Percentiles rank a stretch among this genome's conserved stretches.
Conservation (phyloP, 92 coral and sea anemone species). For the Zoanthus solanderi region DNA sequence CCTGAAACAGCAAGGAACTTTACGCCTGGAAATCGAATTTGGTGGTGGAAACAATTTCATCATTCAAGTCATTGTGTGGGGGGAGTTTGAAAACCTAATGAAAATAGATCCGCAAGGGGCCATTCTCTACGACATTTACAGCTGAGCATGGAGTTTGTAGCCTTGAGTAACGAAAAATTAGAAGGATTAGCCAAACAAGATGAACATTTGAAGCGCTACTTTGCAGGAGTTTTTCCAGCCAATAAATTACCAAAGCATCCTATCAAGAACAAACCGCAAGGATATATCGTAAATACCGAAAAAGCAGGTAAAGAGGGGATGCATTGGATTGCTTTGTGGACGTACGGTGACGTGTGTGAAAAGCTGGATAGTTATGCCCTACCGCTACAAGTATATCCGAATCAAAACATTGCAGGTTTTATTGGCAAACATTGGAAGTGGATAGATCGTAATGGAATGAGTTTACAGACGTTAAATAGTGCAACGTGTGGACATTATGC, state of each 20-base stretch:
- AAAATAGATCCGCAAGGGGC: background rate
- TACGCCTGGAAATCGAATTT: background rate
- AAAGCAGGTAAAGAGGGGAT: background rate
- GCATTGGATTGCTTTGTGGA: constrained; percentile 17
- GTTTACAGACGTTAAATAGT: background rate
- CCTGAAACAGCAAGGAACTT: background rate
- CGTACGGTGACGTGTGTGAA: background rate
- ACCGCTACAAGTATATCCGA: background rate
- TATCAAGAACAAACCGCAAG: background rate
- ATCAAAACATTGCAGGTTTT: background rate
- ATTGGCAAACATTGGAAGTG: background rate
- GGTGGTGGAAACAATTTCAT: background rate
- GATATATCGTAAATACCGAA: background rate
- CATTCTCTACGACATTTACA: background rate
- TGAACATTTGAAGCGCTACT: background rate
- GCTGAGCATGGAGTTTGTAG: background rate
- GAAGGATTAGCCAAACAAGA: background rate
- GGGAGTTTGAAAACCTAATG: background rate
- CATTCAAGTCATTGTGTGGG: background rate
- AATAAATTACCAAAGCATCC: background rate
- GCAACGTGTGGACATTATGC: background rate
- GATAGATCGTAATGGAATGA: background rate
- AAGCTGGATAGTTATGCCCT: background rate
- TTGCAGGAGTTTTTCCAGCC: background rate
- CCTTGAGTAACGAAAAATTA: background rate